These are phyloP conservation scores for Halichondria panicea DNA, from an alignment of 37 sponge, comb jelly and placozoan species.

Conservation along the genomic window DNA sequence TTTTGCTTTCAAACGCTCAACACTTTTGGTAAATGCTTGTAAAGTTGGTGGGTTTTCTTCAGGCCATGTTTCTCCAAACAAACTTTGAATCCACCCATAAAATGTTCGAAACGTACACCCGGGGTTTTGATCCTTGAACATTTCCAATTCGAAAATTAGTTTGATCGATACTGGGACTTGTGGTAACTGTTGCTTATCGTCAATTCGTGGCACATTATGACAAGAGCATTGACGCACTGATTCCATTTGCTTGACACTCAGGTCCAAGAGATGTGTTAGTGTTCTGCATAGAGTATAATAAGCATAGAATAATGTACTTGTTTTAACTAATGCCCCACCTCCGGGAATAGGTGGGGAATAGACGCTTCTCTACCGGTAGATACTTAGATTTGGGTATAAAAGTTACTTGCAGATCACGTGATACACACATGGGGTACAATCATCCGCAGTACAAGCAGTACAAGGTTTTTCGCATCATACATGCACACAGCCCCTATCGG, in stretches of 20 bases:
- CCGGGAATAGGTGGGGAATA: no score
- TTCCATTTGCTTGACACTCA: background rate
- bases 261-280: no score
- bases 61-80: conserved; percentile 20
- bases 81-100: background rate
- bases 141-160: conserved; percentile 10
- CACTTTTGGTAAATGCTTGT: conserved; percentile 18
- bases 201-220: background rate
- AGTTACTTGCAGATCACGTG: no score
- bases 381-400: no score
- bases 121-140: conserved; percentile 14
- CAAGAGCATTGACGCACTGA: background rate
- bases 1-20: background rate
- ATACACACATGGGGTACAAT: no score
- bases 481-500: no score
- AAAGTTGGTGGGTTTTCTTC: conserved; percentile 16
- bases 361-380: no score
- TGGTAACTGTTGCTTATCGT: background rate
- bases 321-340: no score
- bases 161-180: background rate
- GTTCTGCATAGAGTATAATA: no score
- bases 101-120: conserved; percentile 1
- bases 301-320: no score
- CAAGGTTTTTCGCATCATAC: no score
- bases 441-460: no score